These are phyloP conservation scores for Chionodraco myersi DNA, from an alignment of 2,113 vertebrate genomes.

Conservation along the genomic window DNA sequence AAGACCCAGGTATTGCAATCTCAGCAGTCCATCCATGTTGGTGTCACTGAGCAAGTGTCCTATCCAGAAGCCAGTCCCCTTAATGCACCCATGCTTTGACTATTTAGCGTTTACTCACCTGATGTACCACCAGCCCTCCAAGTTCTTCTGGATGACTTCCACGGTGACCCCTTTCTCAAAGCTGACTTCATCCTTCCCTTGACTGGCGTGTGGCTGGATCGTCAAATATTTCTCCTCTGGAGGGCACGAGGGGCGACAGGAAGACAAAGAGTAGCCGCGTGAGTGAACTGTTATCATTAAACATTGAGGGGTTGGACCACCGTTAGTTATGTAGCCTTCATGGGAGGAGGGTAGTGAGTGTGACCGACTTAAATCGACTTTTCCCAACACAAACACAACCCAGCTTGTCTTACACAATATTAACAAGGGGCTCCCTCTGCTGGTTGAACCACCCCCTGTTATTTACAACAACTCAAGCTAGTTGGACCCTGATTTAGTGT, in stretches of 20 bases:
- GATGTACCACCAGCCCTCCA: slow-evolving; percentile 99
- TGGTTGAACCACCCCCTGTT: background rate
- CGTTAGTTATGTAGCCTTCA: background rate
- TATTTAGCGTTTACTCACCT: slow-evolving; percentile 83
- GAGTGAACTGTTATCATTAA: slow-evolving; percentile 18
- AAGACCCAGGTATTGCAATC: no score
- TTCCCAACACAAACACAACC: slow-evolving; percentile 43
- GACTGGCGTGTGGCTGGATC: slow-evolving; percentile 92
- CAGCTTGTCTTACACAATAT: background rate
- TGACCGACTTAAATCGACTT: slow-evolving; percentile 54
- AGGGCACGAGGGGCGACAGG: slow-evolving; percentile 2
- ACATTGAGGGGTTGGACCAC: background rate
- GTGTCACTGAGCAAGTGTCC: no score
- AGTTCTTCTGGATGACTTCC: slow-evolving; percentile 99
- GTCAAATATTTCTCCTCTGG: slow-evolving; percentile 97
- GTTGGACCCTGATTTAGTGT: background rate
- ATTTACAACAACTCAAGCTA: background rate
- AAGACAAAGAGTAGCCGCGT: slow-evolving; percentile 2
- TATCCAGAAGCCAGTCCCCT: no score
- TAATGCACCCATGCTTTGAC: no score
- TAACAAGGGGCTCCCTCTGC: no score
- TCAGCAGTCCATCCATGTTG: no score
- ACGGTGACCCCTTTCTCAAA: slow-evolving; percentile 99
- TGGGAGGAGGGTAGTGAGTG: background rate
- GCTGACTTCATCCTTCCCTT: slow-evolving; percentile 97